phyloP scores from a whole-genome alignment of 2,113 vertebrate species.

The Puma concolor region DNA sequence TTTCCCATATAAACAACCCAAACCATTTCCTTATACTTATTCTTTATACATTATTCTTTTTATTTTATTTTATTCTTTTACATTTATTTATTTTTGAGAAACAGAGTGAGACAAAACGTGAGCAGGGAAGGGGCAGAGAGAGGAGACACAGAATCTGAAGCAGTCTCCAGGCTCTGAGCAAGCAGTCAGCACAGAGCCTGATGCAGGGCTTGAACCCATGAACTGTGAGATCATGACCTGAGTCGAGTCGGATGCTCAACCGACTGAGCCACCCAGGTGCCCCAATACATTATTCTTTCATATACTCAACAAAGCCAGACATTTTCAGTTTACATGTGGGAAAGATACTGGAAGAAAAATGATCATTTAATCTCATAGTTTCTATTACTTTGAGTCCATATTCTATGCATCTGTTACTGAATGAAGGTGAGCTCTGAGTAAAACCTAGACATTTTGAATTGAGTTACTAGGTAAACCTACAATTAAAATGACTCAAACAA shows the following conservation, averaged over 20 bases:
- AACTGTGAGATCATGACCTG: too few relatives aligned
- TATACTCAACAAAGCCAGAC: not conserved
- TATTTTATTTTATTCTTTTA: too few relatives aligned
- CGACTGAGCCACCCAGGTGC: too few relatives aligned
- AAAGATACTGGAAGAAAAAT: not conserved
- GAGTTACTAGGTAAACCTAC: not conserved
- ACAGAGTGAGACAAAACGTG: too few relatives aligned
- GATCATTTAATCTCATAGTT: not conserved
- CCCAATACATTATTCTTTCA: not conserved
- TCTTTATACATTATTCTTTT: too few relatives aligned
- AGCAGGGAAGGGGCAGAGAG: too few relatives aligned
- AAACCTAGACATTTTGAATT: not conserved
- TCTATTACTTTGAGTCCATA: not conserved
- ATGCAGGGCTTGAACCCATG: too few relatives aligned
- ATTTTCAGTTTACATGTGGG: not conserved
- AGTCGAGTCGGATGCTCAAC: too few relatives aligned
- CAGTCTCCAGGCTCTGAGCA: too few relatives aligned
- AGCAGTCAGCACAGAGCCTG: too few relatives aligned
- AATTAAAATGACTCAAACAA: slow-evolving; percentile 3
- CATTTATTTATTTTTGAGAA: too few relatives aligned
- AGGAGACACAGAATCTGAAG: too few relatives aligned
- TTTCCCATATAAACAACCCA: not conserved
- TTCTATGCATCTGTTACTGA: not conserved
- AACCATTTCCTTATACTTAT: not conserved
- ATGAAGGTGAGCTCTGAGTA: not conserved